These are phyloP conservation scores for Leptodactylus fuscus DNA, from an alignment of 2,113 vertebrate species.

Conservation along the genomic window DNA sequence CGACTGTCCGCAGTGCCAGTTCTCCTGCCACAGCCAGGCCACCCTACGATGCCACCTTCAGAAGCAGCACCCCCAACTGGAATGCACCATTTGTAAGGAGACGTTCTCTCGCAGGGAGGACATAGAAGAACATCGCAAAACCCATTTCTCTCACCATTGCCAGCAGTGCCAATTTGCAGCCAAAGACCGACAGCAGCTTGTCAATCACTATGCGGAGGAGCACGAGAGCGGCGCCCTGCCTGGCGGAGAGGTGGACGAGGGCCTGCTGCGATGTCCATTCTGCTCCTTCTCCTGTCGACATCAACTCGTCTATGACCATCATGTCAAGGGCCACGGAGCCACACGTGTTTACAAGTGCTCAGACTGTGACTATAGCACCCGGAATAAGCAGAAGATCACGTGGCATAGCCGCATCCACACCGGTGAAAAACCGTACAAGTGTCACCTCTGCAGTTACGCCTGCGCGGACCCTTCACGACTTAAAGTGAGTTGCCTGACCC, in stretches of 20 bases:
- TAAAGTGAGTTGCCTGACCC: constrained; percentile 78
- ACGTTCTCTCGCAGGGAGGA: constrained; percentile 74
- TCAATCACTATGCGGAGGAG: constrained; percentile 82
- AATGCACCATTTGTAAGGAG: constrained; percentile 80
- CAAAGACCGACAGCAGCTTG: constrained; percentile 81
- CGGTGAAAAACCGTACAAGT: constrained; percentile 94
- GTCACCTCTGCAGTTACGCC: constrained; percentile 88
- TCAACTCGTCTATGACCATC: constrained; percentile 91
- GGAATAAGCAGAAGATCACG: constrained; percentile 95
- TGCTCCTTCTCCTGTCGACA: constrained; percentile 86
- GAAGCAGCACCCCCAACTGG: constrained; percentile 76
- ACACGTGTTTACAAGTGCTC: constrained; percentile 91
- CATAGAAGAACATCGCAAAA: constrained; percentile 78
- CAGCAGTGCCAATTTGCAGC: constrained; percentile 84
- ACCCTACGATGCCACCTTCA: constrained; percentile 80
- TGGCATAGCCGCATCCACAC: constrained; percentile 97
- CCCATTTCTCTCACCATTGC: constrained; percentile 84
- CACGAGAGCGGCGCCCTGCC: constrained; percentile 72
- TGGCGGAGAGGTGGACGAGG: constrained; percentile 64
- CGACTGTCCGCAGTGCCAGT: constrained; percentile 79
- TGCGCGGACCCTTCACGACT: constrained; percentile 91
- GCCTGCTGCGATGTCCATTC: constrained; percentile 80
- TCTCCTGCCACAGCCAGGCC: constrained; percentile 76
- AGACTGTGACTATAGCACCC: constrained; percentile 89
- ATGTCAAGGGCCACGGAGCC: constrained; percentile 89